phyloP scores from a whole-genome alignment of 2,797 vertebrate genomes.

The Chelon auratus region DNA sequence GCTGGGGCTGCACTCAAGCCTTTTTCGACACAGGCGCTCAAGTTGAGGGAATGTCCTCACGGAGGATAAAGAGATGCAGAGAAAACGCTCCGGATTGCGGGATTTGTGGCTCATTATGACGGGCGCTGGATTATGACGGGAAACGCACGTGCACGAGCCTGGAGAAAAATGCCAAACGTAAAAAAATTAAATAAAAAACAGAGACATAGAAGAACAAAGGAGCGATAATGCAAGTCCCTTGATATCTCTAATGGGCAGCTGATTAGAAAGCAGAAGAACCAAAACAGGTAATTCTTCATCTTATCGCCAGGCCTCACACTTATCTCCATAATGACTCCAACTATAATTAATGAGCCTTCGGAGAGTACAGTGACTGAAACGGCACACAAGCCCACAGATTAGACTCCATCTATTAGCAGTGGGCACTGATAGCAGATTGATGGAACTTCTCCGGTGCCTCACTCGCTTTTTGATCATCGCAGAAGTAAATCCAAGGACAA shows the following conservation, averaged over 20 bases:
- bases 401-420: constrained; percentile 35
- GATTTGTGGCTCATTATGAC: constrained; percentile 39
- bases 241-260: constrained; percentile 72
- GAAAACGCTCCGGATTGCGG: constrained; percentile 19
- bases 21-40: neutral
- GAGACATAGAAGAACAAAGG: constrained; percentile 48
- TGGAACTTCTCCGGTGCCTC: constrained; percentile 35
- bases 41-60: neutral
- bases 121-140: constrained; percentile 8
- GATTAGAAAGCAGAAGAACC: constrained; percentile 74
- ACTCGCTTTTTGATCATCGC: neutral
- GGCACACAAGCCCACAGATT: constrained; percentile 19
- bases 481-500: constrained; percentile 39
- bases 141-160: neutral
- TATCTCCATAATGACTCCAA: constrained; percentile 77
- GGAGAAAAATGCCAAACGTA: neutral
- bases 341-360: constrained; percentile 76
- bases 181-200: constrained; percentile 18
- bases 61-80: constrained; percentile 10
- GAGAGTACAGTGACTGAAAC: constrained; percentile 65
- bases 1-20: neutral
- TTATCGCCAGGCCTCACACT: constrained; percentile 69
- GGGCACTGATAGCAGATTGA: constrained; percentile 39
- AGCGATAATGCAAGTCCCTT: constrained; percentile 55
- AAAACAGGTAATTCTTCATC: constrained; percentile 75